Evolutionary conservation across 1,140 invertebrate species (phyloP), one percentile per base, ranked within the genome.

Genomic region (Leptoteleia sp.): DNA sequence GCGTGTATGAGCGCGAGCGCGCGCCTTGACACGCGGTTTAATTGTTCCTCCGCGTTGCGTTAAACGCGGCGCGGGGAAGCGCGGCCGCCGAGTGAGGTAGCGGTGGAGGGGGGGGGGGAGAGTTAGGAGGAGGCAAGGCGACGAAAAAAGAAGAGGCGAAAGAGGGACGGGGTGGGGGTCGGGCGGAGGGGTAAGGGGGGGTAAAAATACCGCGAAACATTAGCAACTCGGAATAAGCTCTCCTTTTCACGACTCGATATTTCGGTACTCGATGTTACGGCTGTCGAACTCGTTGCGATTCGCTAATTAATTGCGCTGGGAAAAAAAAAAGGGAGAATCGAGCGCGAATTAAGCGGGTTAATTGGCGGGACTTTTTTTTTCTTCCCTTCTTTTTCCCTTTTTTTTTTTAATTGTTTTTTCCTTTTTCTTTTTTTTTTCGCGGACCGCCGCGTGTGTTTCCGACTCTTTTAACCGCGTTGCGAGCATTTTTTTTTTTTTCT

Each of bases 401-500:
- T n/a, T n/a, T n/a, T n/a, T n/a, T n/a, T n/a, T n/a, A n/a, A n/a
- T n/a, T n/a, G n/a, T n/a, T n/a, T n/a, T n/a, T n/a, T n/a, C n/a
- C n/a, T n/a, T n/a, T n/a, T n/a, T n/a, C n/a, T n/a, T n/a, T n/a
- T n/a, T 17, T 52, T 62, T 48, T 65, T 50, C 47, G 43, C 29
- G 37, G 59, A 27, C 9, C 37, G 19, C 22, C 5, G 40, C 12
- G 15, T 54, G 55, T 59, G 16, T 59, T 22, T 19, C 43, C 22
- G 13, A 15, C 48, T 43, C 25, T 67, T 65, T 75, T n/a, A n/a
- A 50, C 12, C 61, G 48, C 33, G 1, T 2, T 5, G 33, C 33
- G 11, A 62, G 35, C 42, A 50, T 70, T 79, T 68, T 79, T 79
- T n/a, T n/a, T n/a, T n/a, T n/a, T n/a, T n/a, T n/a, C n/a, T n/a